phyloP scores from a whole-genome alignment of 2,797 vertebrate species.

The Hapalemur alaotrensis region DNA sequence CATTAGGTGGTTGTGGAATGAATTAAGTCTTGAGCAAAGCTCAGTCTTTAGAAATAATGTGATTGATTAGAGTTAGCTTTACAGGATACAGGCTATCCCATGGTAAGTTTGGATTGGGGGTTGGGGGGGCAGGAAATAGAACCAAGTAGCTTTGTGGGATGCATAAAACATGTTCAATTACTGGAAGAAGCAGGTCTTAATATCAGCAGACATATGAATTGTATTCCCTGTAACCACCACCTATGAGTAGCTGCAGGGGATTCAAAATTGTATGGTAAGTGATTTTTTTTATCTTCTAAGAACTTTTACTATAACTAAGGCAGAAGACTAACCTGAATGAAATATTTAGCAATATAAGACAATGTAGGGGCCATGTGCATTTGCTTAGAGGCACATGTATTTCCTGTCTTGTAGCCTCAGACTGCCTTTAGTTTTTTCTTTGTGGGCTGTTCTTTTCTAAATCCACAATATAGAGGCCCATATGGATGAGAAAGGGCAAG shows the following conservation, averaged over 20 bases:
- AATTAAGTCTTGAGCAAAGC: not conserved
- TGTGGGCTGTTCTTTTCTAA: not conserved
- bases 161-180: not conserved
- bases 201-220: not conserved
- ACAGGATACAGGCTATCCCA: not conserved
- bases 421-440: not conserved
- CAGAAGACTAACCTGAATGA: not conserved
- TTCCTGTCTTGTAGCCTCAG: not conserved
- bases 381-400: accelerated
- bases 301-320: not conserved
- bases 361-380: accelerated
- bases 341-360: not conserved
- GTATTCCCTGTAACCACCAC: not conserved
- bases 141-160: not conserved
- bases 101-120: not conserved
- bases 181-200: not conserved
- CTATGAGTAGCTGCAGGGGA: not conserved
- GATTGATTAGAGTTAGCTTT: not conserved
- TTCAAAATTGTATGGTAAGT: not conserved
- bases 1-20: not conserved
- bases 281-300: not conserved
- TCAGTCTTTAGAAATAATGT: not conserved
- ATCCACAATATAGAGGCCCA: too few species aligned
- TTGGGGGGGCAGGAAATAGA: not conserved
- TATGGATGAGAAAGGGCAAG: not conserved